Evolutionary conservation across 2,113 vertebrate genomes (phyloP), one percentile per base, ranked within the genome.

Genomic region (Tachuris rubrigastra): DNA sequence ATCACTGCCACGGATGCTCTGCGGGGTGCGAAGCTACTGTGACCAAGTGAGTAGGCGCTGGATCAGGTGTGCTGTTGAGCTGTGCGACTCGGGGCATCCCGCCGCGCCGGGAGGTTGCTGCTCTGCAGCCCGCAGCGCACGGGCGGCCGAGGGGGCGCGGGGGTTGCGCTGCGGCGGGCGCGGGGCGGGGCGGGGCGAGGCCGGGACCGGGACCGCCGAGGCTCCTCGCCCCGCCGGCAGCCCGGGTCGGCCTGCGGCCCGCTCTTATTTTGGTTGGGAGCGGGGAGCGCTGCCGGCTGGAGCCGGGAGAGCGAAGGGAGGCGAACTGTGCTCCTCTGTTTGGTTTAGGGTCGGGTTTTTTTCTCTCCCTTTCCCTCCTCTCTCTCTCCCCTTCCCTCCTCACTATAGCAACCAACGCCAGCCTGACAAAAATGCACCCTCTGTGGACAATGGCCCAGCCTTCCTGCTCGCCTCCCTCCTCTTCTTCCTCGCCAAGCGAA

Each of bases 361-460:
- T 44, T 44, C 44, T 44, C 19, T 44, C 42, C 42, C 42, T 44
- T 44, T 44, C 44, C 44, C 44, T 44, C 44, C 44, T 44, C 44
- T 44, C 44, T 44, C 44, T 44, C 44, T 44, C 44, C 44, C 98
- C 98, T 98, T 97, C 97, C 98, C 98, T 98, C 98, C 98, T 99
- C 98, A 96, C 99, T 99, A 99, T 99, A 98, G 99, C 98, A 99
- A 99, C 99, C 98, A 98, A 97, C 98, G 98, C 98, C 97, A 96
- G 98, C 95, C 89, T 94, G 98, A 98, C 98, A 99, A 99, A 99
- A 99, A 99, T 99, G 98, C 98, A 98, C 98, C 98, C 98, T 98
- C 98, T 98, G 98, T 98, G 98, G 98, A 99, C 99, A 99, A 99
- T 99, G 98, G 99, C 98, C 98, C 97, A 97, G 98, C 98, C 98